A percentile compares a stretch with the other conserved stretches of the same genome.
Evolutionary conservation across 2,888 invertebrate genomes (phyloP).

Genomic region (Eudemis profundana): DNA sequence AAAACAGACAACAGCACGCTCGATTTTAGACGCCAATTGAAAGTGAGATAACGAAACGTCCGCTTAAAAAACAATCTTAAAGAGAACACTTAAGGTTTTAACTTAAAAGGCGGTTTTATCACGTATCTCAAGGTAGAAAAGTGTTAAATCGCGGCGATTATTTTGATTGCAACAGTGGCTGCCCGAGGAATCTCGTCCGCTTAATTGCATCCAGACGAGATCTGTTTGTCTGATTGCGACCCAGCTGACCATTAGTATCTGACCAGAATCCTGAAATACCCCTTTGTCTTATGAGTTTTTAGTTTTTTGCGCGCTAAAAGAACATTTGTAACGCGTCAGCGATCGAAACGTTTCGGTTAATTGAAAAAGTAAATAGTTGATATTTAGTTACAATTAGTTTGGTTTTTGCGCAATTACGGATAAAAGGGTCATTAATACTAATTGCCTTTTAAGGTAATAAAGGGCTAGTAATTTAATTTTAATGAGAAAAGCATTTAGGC

Average conservation of each 20-base stretch:
- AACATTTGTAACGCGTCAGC: conserved; percentile 48
- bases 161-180: conserved; percentile 69
- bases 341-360: conserved; percentile 31
- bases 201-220: conserved; percentile 66
- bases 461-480: conserved; percentile 9
- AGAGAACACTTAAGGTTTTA: neutral
- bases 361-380: conserved; percentile 27
- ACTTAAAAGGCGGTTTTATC: conserved; percentile 55
- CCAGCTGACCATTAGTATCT: conserved; percentile 71
- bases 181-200: conserved; percentile 68
- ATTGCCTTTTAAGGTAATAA: conserved; percentile 20
- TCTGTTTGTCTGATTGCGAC: conserved; percentile 39
- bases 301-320: conserved; percentile 58
- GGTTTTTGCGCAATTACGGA: conserved; percentile 14
- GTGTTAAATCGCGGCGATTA: conserved; percentile 82
- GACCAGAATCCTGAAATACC: conserved; percentile 62
- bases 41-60: conserved; percentile 11
- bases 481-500: conserved; percentile 1
- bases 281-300: conserved; percentile 66
- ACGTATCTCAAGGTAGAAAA: conserved; percentile 69
- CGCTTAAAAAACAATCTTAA: neutral
- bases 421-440: conserved; percentile 28
- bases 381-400: conserved; percentile 6
- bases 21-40: conserved; percentile 36
- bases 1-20: conserved; percentile 31